Base-by-base conservation (phyloP, 2,888 invertebrate species). In the Drosophila picticornis region DNA sequence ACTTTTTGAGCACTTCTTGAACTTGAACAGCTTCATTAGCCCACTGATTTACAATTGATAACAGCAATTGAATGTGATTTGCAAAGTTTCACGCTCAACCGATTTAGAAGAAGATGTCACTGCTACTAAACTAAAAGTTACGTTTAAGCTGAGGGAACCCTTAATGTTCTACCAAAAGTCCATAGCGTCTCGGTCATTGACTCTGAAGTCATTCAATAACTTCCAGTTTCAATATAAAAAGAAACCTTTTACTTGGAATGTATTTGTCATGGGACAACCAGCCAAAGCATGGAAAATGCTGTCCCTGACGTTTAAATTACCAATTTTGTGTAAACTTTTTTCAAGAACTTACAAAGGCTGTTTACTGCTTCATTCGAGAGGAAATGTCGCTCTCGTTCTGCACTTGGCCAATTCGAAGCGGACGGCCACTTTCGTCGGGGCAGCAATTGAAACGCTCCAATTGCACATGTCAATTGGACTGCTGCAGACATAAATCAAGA, bases 401-500 rank as follows among this genome's bases (percentile, higher is more conserved):
- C 50, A 67, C 60, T 77, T 56, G 46, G 22, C 11, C 65, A 59
- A 34, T 52, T 48, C 40, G 25, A 16, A 40, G 53, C 62, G 34
- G 40, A 32, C 46, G 60, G 60, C 60, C 69, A 73, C 69, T 77
- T 65, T 64, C 46, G 48, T 32, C 40, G 29, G 29, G 19, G 36
- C 31, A 52, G 58, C 25, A 29, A 43, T 43, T 53, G 69, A 65
- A 75, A 52, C 32, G 55, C 62, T 56, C 67, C 63, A 71, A 58
- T 57, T 57, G 69, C 61, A 72, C 61, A 67, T 74, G 75, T 75
- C 80, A 80, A 69, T 72, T 72, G 77, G 67, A 64, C 75, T 80
- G 75, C 84, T 77, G 80, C 84, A 77, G 77, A 79, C 84, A 84
- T 84, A 84, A 86, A 86, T 84, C 84, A 86, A 84, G 75, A 60